Percentiles rank a stretch among this genome's conserved stretches.
phyloP scores from a whole-genome alignment of 2,888 invertebrate species.

The Acholoe squamosa region DNA sequence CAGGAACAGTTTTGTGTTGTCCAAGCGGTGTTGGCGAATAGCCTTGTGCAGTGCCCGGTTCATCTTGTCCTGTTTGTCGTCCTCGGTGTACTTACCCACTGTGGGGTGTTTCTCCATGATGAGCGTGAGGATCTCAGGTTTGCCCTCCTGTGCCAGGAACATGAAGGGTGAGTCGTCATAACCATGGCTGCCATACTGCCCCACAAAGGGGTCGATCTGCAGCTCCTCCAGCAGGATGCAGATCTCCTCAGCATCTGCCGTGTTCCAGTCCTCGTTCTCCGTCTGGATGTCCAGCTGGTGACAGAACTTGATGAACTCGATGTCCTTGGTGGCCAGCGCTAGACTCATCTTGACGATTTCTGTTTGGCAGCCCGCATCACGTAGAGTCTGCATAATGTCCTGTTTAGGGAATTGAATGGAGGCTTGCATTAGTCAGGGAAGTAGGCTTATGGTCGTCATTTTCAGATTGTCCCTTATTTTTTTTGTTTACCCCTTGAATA shows the following conservation, averaged over 20 bases:
- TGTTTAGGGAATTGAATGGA: not conserved
- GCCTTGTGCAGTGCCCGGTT: constrained; percentile 71
- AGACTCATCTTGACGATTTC: constrained; percentile 73
- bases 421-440: no score
- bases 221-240: constrained; percentile 67
- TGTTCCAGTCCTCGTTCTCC: constrained; percentile 73
- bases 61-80: constrained; percentile 68
- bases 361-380: constrained; percentile 70
- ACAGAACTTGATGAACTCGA: constrained; percentile 68
- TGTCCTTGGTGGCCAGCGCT: constrained; percentile 70
- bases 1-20: constrained; percentile 70
- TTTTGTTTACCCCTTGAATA: no score
- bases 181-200: constrained; percentile 71
- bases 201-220: constrained; percentile 71
- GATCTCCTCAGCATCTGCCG: constrained; percentile 66
- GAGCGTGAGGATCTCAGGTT: constrained; percentile 69
- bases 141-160: constrained; percentile 72
- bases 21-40: constrained; percentile 67
- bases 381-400: constrained; percentile 62
- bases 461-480: no score
- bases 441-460: no score
- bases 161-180: constrained; percentile 72
- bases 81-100: constrained; percentile 67
- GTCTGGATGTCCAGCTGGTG: constrained; percentile 71
- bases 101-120: constrained; percentile 69